phyloP scores from a whole-genome alignment of 2,888 invertebrate species.

The Horisme vitalbata region DNA sequence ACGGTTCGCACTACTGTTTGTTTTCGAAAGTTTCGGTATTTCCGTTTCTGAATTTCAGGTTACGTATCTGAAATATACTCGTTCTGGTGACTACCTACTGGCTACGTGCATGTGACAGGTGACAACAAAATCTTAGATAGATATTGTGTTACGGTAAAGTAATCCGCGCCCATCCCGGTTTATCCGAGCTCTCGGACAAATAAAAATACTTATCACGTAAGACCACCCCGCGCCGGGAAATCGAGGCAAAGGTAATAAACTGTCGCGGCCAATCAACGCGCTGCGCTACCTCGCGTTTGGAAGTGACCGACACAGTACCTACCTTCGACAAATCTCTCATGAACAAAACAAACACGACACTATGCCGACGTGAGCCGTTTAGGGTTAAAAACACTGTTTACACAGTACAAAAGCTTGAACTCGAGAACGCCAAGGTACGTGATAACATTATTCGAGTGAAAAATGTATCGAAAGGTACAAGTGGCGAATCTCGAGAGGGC shows the following conservation, averaged over 20 bases:
- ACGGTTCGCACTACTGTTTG: constrained; percentile 20
- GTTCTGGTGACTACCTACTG: background rate
- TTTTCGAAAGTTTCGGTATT: constrained; percentile 9
- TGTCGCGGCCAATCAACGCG: constrained; percentile 56
- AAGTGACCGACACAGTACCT: constrained; percentile 40
- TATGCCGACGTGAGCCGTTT: constrained; percentile 34
- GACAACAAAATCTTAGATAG: constrained; percentile 55
- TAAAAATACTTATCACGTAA: constrained; percentile 74
- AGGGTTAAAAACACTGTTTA: constrained; percentile 38
- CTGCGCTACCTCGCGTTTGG: constrained; percentile 44
- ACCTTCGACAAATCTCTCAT: constrained; percentile 38
- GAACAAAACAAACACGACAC: constrained; percentile 17
- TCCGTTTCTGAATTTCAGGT: constrained; percentile 2
- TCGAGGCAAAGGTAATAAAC: constrained; percentile 49
- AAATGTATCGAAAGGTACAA: constrained; percentile 71
- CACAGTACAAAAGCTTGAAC: constrained; percentile 39
- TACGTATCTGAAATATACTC: background rate
- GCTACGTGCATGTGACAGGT: constrained; percentile 39
- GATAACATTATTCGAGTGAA: constrained; percentile 72
- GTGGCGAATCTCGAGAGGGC: constrained; percentile 65
- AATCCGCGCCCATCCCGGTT: constrained; percentile 49
- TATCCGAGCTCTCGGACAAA: constrained; percentile 57
- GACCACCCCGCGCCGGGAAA: constrained; percentile 41
- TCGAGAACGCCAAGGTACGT: constrained; percentile 46
- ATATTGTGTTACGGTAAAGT: constrained; percentile 58